Evolutionary conservation across 2,113 vertebrate genomes (phyloP).

Genomic region (Montifringilla adamsi): DNA sequence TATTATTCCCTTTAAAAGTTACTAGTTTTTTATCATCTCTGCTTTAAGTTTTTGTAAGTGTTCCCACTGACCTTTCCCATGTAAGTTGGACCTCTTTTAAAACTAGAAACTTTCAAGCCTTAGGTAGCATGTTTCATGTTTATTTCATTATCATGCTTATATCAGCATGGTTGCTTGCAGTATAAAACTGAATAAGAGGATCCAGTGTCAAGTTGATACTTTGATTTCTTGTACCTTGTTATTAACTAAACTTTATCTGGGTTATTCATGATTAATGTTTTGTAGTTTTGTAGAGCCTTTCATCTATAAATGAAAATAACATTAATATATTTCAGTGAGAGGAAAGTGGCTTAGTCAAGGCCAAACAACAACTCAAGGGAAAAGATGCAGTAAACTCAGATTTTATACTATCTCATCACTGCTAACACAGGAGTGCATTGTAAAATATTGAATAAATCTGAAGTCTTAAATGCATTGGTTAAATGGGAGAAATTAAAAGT

Average conservation of each 20-base stretch:
- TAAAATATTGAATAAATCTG: not conserved
- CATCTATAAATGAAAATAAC: not conserved
- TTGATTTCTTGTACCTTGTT: conserved; percentile 1
- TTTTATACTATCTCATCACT: not conserved
- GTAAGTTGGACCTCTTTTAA: not conserved
- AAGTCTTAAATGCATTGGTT: not conserved
- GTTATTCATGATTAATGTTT: not conserved
- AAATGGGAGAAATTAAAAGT: not conserved
- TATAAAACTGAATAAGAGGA: not conserved
- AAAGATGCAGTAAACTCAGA: not conserved
- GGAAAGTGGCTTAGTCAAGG: not conserved
- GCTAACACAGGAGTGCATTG: not conserved
- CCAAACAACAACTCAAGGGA: not conserved
- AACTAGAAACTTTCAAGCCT: not conserved
- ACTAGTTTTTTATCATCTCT: not conserved
- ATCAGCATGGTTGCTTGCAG: not conserved
- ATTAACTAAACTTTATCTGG: not conserved
- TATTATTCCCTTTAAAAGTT: not conserved
- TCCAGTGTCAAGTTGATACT: not conserved
- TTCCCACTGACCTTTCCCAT: not conserved
- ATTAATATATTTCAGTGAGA: not conserved
- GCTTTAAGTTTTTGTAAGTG: not conserved
- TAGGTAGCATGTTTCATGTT: not conserved
- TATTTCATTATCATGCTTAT: not conserved
- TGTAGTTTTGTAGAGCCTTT: not conserved